Evolutionary conservation across 2,797 vertebrate species (phyloP), one percentile per base, ranked within the genome.

Genomic region (Sebastiscus tertius): DNA sequence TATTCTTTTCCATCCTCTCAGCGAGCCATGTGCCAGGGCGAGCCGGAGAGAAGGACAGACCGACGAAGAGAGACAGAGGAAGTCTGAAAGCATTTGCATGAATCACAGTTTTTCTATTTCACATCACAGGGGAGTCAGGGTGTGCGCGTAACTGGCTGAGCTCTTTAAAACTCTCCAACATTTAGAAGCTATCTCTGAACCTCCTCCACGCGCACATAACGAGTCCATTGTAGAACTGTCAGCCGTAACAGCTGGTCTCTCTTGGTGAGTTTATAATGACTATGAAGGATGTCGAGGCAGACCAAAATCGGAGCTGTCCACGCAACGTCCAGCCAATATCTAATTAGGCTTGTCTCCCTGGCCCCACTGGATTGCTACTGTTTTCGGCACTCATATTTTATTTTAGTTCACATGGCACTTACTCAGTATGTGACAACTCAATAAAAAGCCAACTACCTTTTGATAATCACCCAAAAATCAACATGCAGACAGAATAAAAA

Each of bases 191-290:
- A 46, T 77, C 59, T 63, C 66, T 83, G 73, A 87, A 77, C 80
- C 74, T 29, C 18, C 22, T 54, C 76, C 42, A 67, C 27, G 72
- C 72, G 74, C 46, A 61, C 56, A 77, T 52, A 85, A 33, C 14
- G 1, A 75, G 70, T 56, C 70, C 52, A 85, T 63, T 87, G 91
- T 82, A 42, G 78, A 84, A 31, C 68, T 82, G 86, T 87, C 81
- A 75, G 64, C 64, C 61, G 4, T 74, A 87, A 85, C 77, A 88
- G 80, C 85, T 73, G 85, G 77, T 70, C 83, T 81, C 76, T 84
- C 80, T 71, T 70, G 69, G 78, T 81, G 81, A 88, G 74, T 81
- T 88, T 79, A 86, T 90, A 92, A 88, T 85, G 84, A 88, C 80
- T 80, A 26, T 85, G 86, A 90, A 83, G 85, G 87, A 85, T 82